Percentiles rank a stretch among this genome's conserved stretches.
phyloP scores from a whole-genome alignment of 2,888 invertebrate genomes.

The Zaprionus bogoriensis region DNA sequence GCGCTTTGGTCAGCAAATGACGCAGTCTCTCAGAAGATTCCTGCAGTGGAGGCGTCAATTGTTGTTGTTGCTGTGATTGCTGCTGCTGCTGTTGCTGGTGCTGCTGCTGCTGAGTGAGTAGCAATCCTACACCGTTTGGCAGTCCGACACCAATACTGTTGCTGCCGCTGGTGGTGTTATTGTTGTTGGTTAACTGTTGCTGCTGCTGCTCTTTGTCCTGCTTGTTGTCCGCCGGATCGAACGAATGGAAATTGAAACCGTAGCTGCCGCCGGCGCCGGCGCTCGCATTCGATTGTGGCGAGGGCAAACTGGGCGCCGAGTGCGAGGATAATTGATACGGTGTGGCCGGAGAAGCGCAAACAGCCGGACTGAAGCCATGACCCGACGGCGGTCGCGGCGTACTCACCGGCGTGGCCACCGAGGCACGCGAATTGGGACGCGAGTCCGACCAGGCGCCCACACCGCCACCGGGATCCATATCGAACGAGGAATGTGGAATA shows the following conservation, averaged over 20 bases:
- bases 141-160: conserved; percentile 56
- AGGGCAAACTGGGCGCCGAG: conserved; percentile 83
- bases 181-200: conserved; percentile 41
- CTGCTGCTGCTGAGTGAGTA: conserved; percentile 59
- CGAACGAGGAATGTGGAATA: conserved; percentile 87
- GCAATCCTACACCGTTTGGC: conserved; percentile 68
- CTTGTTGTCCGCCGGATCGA: conserved; percentile 72
- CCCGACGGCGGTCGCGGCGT: conserved; percentile 86
- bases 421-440: conserved; percentile 87
- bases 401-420: conserved; percentile 85
- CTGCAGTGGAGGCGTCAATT: conserved; percentile 55
- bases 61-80: conserved; percentile 55
- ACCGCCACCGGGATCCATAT: conserved; percentile 81
- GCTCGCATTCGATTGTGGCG: conserved; percentile 83
- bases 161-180: conserved; percentile 73
- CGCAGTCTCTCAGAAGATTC: conserved; percentile 84
- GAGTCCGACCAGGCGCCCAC: conserved; percentile 81
- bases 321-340: conserved; percentile 83
- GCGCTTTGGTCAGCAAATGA: conserved; percentile 83
- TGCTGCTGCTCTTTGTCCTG: conserved; percentile 66
- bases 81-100: conserved; percentile 45
- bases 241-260: conserved; percentile 74
- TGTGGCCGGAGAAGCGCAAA: conserved; percentile 84
- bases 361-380: conserved; percentile 84
- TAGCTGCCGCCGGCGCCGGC: conserved; percentile 71